A percentile compares a stretch with the other conserved stretches of the same genome.
These are phyloP conservation scores for Xiphophorus birchmanni DNA, from an alignment of 2,797 vertebrate genomes.

Conservation along the genomic window DNA sequence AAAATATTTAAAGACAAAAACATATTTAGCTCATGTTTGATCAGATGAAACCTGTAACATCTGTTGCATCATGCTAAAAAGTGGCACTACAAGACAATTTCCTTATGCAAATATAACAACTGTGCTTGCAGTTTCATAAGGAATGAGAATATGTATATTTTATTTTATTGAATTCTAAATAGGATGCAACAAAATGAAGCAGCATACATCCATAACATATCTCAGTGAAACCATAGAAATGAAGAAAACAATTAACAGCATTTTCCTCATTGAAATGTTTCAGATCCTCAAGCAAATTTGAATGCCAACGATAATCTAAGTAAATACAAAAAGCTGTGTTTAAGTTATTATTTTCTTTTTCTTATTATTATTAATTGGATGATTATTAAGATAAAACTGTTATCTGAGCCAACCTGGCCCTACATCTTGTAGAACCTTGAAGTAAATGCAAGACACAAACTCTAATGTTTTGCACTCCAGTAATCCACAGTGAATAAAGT, in stretches of 20 bases:
- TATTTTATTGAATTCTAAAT: background rate
- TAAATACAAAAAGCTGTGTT: background rate
- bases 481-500: background rate
- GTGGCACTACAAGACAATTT: background rate
- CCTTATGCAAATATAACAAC: background rate
- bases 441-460: background rate
- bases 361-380: background rate
- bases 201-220: background rate
- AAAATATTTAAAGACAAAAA: background rate
- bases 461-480: background rate
- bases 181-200: background rate
- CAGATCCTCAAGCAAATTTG: background rate
- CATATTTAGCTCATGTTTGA: background rate
- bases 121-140: background rate
- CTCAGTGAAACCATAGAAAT: background rate
- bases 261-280: background rate
- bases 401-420: background rate
- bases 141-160: background rate
- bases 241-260: background rate
- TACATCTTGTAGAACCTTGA: background rate
- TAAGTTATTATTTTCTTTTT: background rate
- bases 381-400: background rate
- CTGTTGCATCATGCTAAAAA: conserved; percentile 25
- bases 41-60: conserved; percentile 15
- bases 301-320: background rate